Base-by-base conservation (phyloP, 2,113 vertebrate genomes). In the Cephalopterus ornatus region DNA sequence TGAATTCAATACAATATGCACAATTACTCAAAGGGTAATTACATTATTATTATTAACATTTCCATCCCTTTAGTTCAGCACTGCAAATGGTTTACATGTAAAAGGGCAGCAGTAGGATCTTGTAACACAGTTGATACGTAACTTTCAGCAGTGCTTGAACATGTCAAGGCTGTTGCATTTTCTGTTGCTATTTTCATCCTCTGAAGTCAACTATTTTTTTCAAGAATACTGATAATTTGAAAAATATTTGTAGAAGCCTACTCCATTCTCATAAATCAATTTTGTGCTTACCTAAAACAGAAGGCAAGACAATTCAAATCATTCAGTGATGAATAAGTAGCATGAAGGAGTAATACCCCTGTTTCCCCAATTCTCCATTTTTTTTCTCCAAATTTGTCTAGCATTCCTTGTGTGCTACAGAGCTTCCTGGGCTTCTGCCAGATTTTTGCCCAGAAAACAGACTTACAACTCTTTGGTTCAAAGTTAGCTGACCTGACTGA, bases 41-140 rank as follows among this genome's bases (percentile, higher is more conserved):
- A 94, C 35, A 47, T 93, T 93, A 91, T 87, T 94, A 92, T 89
- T 95, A 63, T 44, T 77, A 71, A 90, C 94, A 93, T 53, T 95
- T 35, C 33, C 62, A 52, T 90, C 42, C 32, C 53, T 77, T 87
- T 91, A 81, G n/a, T 55, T 89, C 47, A 70, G 39, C 28, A 35
- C 52, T 75, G 74, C 55, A 95, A 75, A 87, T 47, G 20, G 19
- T 30, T 94, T 59, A 62, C 44, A 78, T 37, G 76, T 35, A 61
- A 95, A 95, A 83, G 47, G 39, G 42, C 59, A 81, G 53, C 23
- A 1, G 1, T 14, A 78, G 14, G 37, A 79, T 70, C 66, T 74
- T n/a, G 8, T 80, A 76, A 78, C 12, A 63, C 22, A 63, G 65
- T 24, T 78, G 61, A 61, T 71, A 33, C 5, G 8, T 59, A 75